Percentiles rank a stretch among this genome's conserved stretches.
These are phyloP conservation scores for Hydrozoanthus tunicans DNA, from an alignment of 64 coral and sea anemone species.

Conservation along the genomic window DNA sequence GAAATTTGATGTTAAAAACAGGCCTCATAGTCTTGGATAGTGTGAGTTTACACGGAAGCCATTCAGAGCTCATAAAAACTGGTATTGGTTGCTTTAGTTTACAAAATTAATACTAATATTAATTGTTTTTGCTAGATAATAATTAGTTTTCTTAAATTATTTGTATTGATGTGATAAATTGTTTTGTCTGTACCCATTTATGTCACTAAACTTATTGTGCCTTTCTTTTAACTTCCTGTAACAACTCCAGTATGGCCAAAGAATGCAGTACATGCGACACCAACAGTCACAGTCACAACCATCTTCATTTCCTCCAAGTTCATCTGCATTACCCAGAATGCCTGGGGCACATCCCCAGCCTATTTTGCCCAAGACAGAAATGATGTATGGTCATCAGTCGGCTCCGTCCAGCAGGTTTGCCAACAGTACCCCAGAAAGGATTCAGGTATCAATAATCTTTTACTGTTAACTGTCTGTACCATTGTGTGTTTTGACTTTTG, in stretches of 20 bases:
- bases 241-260: constrained; percentile 55
- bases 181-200: no score
- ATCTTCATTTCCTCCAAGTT: constrained; percentile 61
- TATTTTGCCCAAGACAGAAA: constrained; percentile 80
- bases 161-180: no score
- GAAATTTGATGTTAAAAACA: no score
- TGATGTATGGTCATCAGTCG: constrained; percentile 66
- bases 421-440: constrained; percentile 50
- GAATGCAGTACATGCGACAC: constrained; percentile 71
- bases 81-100: no score
- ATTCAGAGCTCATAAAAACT: no score
- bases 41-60: no score
- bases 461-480: background rate
- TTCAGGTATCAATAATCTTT: constrained; percentile 38
- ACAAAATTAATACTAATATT: no score
- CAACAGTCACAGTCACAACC: constrained; percentile 63
- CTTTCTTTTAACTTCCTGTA: background rate
- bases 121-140: background rate
- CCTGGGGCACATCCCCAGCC: constrained; percentile 75
- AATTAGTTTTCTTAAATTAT: background rate
- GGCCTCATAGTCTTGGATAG: no score
- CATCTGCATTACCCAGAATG: constrained; percentile 67
- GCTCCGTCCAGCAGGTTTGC: constrained; percentile 35
- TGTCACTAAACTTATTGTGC: no score
- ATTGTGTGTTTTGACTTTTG: no score